Percentiles rank a stretch among this genome's conserved stretches.
Conservation (phyloP, 2,113 vertebrate genomes). For the Catharus fuscescens region DNA sequence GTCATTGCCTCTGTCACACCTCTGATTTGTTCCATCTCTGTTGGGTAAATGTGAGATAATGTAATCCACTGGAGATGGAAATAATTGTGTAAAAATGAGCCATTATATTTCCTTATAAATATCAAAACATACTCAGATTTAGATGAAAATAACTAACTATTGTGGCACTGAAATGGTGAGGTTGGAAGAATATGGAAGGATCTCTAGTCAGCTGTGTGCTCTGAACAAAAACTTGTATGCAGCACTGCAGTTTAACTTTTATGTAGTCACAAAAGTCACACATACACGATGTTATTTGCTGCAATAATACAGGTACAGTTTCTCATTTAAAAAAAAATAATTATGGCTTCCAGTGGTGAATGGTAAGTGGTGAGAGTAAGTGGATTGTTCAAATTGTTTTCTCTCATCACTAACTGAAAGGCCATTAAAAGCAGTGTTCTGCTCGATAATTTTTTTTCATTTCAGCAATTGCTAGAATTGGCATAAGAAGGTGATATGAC, state of each 20-base stretch:
- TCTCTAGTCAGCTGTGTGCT: background rate
- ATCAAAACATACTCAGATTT: background rate
- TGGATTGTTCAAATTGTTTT: background rate
- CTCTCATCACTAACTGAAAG: background rate
- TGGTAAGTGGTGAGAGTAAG: background rate
- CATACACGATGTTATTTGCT: fast-evolving
- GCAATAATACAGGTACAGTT: background rate
- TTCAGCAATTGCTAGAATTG: background rate
- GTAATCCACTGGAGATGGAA: background rate
- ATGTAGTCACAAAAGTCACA: background rate
- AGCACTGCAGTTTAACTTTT: background rate
- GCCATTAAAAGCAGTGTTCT: background rate
- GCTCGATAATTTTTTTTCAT: background rate
- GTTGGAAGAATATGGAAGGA: background rate
- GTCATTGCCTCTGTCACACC: background rate
- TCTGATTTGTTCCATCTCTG: background rate
- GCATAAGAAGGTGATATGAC: background rate
- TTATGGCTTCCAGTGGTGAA: background rate
- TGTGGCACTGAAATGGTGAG: background rate
- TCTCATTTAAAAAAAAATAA: background rate
- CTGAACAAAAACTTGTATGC: background rate
- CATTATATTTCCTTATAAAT: background rate
- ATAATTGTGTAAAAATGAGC: background rate
- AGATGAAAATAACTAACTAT: background rate
- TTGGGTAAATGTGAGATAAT: background rate